phyloP scores from a whole-genome alignment of 1,140 invertebrate genomes.

The Drosophila tristis region DNA sequence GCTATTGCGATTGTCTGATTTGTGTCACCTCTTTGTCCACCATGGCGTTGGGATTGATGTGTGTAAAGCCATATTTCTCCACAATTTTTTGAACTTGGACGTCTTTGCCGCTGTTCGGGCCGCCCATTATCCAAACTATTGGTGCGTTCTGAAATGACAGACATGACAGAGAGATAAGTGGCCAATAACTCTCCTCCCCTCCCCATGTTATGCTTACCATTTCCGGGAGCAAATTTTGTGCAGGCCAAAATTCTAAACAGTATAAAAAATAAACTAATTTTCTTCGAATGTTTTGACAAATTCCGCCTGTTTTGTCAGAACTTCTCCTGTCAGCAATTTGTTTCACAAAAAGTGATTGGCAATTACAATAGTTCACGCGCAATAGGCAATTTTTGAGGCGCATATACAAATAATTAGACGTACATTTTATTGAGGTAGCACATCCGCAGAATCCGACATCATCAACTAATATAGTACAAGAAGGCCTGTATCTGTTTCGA shows the following conservation, averaged over 20 bases:
- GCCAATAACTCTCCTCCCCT: too few relatives aligned
- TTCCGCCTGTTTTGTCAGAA: not conserved
- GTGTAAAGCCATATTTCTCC: slow-evolving; percentile 30
- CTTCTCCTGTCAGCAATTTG: not conserved
- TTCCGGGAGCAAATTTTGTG: not conserved
- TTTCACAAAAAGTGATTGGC: not conserved
- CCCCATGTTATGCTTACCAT: slow-evolving; percentile 30
- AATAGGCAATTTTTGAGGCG: not conserved
- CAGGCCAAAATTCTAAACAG: not conserved
- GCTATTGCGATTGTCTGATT: not conserved
- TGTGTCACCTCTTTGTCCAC: slow-evolving; percentile 30
- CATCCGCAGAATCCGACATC: slow-evolving; percentile 17
- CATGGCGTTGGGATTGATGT: slow-evolving; percentile 31
- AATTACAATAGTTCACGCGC: slow-evolving; percentile 9
- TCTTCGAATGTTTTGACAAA: slow-evolving; percentile 21
- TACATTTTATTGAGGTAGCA: slow-evolving; percentile 41
- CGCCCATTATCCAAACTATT: slow-evolving; percentile 52
- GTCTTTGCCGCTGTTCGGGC: slow-evolving; percentile 47
- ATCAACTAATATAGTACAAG: slow-evolving; percentile 75
- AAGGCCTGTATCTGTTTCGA: slow-evolving; percentile 83
- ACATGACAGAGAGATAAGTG: not conserved
- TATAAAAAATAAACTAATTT: slow-evolving; percentile 2
- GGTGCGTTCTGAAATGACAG: slow-evolving; percentile 26
- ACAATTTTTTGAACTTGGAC: slow-evolving; percentile 39
- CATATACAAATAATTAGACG: slow-evolving; percentile 22